A percentile compares a stretch with the other conserved stretches of the same genome.
These are phyloP conservation scores for Saccopteryx bilineata DNA, from an alignment of 2,113 vertebrate genomes.

Conservation along the genomic window DNA sequence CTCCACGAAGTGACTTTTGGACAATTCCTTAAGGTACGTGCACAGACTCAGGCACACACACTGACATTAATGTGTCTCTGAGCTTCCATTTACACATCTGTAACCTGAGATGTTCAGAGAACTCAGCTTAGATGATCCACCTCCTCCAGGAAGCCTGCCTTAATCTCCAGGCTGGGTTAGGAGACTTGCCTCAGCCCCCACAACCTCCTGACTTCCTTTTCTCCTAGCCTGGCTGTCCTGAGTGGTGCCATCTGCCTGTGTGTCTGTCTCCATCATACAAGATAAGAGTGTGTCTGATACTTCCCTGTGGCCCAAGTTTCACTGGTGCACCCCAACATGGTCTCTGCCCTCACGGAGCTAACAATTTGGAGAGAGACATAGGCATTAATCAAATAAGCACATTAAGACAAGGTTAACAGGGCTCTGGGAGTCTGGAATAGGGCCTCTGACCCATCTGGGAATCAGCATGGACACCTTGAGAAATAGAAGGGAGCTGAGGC, in stretches of 20 bases:
- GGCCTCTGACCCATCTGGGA: neutral
- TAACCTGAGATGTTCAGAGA: neutral
- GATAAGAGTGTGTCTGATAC: neutral
- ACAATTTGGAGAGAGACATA: neutral
- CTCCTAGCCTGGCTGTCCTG: neutral
- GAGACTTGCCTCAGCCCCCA: neutral
- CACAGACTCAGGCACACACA: neutral
- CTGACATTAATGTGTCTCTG: neutral
- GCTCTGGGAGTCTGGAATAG: neutral
- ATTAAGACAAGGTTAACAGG: neutral
- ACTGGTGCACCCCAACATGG: neutral
- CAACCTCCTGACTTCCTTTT: neutral
- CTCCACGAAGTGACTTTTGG: neutral
- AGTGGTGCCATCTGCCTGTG: neutral
- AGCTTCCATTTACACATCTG: neutral
- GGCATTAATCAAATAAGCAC: neutral
- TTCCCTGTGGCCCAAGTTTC: neutral
- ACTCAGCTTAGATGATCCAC: neutral
- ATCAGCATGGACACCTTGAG: neutral
- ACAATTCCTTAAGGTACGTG: neutral
- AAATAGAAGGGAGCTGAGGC: neutral
- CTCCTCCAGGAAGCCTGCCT: constrained; percentile 42
- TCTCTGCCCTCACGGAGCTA: neutral
- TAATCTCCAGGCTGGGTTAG: neutral
- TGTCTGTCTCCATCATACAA: neutral